These are phyloP conservation scores for Drosophila pegasa DNA, from an alignment of 2,888 invertebrate species.

Conservation along the genomic window DNA sequence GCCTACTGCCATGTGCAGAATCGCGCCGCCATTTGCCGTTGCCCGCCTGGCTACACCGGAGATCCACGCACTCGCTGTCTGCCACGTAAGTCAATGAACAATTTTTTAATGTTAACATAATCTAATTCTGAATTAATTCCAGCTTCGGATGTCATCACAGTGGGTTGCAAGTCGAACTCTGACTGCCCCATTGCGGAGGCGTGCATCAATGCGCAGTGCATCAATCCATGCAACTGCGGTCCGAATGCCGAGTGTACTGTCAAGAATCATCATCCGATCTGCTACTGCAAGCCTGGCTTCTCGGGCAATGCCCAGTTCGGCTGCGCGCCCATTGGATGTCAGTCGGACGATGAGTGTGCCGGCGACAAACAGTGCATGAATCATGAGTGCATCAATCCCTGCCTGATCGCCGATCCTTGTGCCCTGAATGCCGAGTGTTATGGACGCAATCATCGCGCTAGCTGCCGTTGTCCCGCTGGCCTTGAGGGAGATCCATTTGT, in stretches of 20 bases:
- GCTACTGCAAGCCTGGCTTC: constrained; percentile 92
- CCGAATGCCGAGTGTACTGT: constrained; percentile 93
- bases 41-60: constrained; percentile 92
- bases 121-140: not conserved
- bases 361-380: constrained; percentile 93
- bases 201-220: constrained; percentile 92
- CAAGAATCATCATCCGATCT: constrained; percentile 93
- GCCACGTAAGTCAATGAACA: constrained; percentile 89
- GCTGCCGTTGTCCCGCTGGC: constrained; percentile 92
- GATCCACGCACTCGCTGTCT: constrained; percentile 90
- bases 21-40: constrained; percentile 91
- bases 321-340: constrained; percentile 92
- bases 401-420: constrained; percentile 92
- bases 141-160: constrained; percentile 87
- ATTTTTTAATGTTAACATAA: not conserved
- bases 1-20: constrained; percentile 93
- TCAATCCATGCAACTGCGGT: constrained; percentile 94
- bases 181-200: constrained; percentile 93
- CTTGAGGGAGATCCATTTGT: constrained; percentile 92
- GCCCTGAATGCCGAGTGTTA: constrained; percentile 94
- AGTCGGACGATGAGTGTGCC: constrained; percentile 92
- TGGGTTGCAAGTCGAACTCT: constrained; percentile 91
- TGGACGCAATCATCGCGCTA: constrained; percentile 91
- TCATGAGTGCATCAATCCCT: constrained; percentile 92
- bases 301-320: constrained; percentile 94